Evolutionary conservation across 2,888 invertebrate genomes (phyloP).

Genomic region (Campoplex capitator): DNA sequence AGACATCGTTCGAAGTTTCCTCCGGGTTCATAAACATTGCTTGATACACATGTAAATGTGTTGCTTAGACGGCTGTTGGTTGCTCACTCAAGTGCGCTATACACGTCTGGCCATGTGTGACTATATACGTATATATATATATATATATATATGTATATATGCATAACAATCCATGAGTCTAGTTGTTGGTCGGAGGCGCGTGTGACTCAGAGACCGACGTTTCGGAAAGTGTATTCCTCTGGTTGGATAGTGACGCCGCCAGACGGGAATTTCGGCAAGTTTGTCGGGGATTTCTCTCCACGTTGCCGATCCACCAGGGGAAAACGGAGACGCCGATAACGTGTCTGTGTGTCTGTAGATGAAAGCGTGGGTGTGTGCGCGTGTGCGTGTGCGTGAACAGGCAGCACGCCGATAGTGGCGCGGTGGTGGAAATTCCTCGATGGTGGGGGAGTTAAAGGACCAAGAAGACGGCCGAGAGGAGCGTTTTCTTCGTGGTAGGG

Average conservation of each 20-base stretch:
- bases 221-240: conserved; percentile 63
- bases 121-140: background rate
- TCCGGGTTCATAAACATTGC: conserved; percentile 12
- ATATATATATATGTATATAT: background rate
- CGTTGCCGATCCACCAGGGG: conserved; percentile 62
- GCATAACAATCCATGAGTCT: conserved; percentile 45
- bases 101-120: conserved; percentile 38
- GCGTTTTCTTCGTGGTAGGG: conserved; percentile 55
- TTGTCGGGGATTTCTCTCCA: conserved; percentile 77
- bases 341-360: conserved; percentile 14
- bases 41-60: conserved; percentile 29
- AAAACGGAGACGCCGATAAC: conserved; percentile 43
- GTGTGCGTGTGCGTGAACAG: conserved; percentile 18
- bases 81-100: conserved; percentile 49
- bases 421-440: conserved; percentile 23
- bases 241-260: conserved; percentile 82
- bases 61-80: conserved; percentile 54
- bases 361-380: background rate
- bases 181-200: conserved; percentile 60
- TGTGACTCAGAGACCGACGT: conserved; percentile 78
- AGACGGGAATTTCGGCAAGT: conserved; percentile 82
- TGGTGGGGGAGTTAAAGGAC: conserved; percentile 66
- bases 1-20: conserved; percentile 7
- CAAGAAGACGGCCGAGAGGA: conserved; percentile 66
- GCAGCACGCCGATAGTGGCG: conserved; percentile 48